Percentiles rank a stretch among this genome's conserved stretches.
Conservation (phyloP, 2,797 vertebrate species). For the Sternarchorhynchus goeldii region DNA sequence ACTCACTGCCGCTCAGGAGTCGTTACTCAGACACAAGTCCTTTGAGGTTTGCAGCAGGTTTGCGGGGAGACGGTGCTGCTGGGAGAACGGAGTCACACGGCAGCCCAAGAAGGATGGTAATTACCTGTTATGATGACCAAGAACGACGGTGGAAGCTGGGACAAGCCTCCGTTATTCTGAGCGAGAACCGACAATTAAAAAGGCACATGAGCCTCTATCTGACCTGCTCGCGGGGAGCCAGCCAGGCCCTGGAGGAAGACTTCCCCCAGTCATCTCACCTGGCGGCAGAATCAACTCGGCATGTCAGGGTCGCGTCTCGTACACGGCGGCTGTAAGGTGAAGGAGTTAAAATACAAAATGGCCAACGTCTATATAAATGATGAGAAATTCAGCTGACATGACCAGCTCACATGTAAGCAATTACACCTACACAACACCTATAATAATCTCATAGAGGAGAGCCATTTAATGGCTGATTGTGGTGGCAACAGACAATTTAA, state of each 20-base stretch:
- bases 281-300: constrained; percentile 4
- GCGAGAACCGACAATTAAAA: constrained; percentile 67
- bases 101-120: constrained; percentile 73
- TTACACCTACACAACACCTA: constrained; percentile 64
- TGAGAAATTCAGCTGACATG: constrained; percentile 67
- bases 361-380: constrained; percentile 54
- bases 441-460: constrained; percentile 59
- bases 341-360: too few species aligned
- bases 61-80: constrained; percentile 67
- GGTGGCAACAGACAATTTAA: constrained; percentile 74
- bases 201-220: constrained; percentile 51
- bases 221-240: constrained; percentile 70
- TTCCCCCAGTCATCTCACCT: constrained; percentile 63
- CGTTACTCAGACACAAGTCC: constrained; percentile 73
- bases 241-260: constrained; percentile 69
- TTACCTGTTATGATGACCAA: constrained; percentile 81
- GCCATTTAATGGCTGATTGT: constrained; percentile 73
- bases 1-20: constrained; percentile 74
- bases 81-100: constrained; percentile 64
- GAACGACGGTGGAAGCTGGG: constrained; percentile 73
- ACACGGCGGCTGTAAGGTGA: too few species aligned
- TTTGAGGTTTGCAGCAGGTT: constrained; percentile 69
- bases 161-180: constrained; percentile 79
- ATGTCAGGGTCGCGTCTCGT: constrained; percentile 44
- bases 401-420: constrained; percentile 68